These are phyloP conservation scores for Ectemnius cavifrons DNA, from an alignment of 2,888 invertebrate genomes.

Conservation along the genomic window DNA sequence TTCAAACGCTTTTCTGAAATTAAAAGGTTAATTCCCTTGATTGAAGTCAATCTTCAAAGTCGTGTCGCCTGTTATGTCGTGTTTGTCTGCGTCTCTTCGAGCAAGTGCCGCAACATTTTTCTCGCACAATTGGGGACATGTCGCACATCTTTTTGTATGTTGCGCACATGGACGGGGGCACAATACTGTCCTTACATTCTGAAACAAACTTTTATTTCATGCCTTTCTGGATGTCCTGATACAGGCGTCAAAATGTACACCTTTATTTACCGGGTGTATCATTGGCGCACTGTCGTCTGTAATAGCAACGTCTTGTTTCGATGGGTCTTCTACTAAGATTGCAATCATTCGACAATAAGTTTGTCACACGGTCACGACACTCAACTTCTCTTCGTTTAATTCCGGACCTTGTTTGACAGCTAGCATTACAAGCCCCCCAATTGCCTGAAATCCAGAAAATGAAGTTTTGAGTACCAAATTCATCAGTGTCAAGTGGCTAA, in stretches of 20 bases:
- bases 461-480: constrained; percentile 3
- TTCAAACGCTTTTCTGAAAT: too few relatives aligned
- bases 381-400: constrained; percentile 67
- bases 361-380: constrained; percentile 69
- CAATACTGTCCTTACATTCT: constrained; percentile 71
- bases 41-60: constrained; percentile 32
- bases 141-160: constrained; percentile 71
- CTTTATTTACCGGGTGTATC: constrained; percentile 68
- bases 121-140: constrained; percentile 66
- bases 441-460: constrained; percentile 58
- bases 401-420: constrained; percentile 66
- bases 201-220: constrained; percentile 25
- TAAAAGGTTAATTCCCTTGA: too few relatives aligned
- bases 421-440: constrained; percentile 72
- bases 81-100: constrained; percentile 65
- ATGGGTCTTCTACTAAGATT: constrained; percentile 67
- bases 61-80: constrained; percentile 46
- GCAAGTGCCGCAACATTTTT: constrained; percentile 73
- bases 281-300: constrained; percentile 67
- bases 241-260: not conserved
- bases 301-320: constrained; percentile 69
- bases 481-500: not conserved
- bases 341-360: constrained; percentile 67
- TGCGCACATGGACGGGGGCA: constrained; percentile 66
- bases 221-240: not conserved